These are phyloP conservation scores for Drosophila pectinifera DNA, from an alignment of 1,140 invertebrate genomes.

Conservation along the genomic window DNA sequence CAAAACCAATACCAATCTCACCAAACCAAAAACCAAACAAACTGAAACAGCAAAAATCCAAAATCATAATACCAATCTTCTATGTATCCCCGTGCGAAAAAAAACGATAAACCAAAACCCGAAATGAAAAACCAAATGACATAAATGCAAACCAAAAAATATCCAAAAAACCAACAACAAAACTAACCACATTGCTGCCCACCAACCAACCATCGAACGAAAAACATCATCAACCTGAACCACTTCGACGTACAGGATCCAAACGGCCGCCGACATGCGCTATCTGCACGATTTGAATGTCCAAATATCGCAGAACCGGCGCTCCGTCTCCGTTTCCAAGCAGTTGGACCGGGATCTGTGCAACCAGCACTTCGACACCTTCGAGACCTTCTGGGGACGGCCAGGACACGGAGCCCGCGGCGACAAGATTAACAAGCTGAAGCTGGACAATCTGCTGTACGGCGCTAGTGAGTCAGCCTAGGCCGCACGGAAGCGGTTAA, in stretches of 20 bases:
- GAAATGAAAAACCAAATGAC: constrained; percentile 40
- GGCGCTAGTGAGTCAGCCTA: constrained; percentile 60
- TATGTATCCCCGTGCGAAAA: constrained; percentile 73
- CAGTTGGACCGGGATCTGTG: constrained; percentile 87
- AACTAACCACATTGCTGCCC: constrained; percentile 36
- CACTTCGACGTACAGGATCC: constrained; percentile 53
- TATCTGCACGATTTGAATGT: constrained; percentile 83
- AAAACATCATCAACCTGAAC: constrained; percentile 11
- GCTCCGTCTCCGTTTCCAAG: constrained; percentile 74
- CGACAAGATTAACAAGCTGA: constrained; percentile 77
- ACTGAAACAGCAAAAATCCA: constrained; percentile 50
- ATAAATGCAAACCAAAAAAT: constrained; percentile 28
- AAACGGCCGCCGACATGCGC: constrained; percentile 71
- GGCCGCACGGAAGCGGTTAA: constrained; percentile 8
- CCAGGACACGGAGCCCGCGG: constrained; percentile 88
- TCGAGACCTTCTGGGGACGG: constrained; percentile 88
- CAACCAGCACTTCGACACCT: constrained; percentile 88
- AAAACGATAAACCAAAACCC: constrained; percentile 45
- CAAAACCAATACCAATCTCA: constrained; percentile 51
- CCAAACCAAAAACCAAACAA: constrained; percentile 51
- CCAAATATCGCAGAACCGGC: constrained; percentile 84
- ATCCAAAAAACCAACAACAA: constrained; percentile 5
- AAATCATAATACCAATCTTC: constrained; percentile 81
- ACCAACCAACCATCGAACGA: constrained; percentile 7
- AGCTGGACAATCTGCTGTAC: constrained; percentile 84